These are phyloP conservation scores for Xerus rutilus DNA, from an alignment of 2,797 vertebrate species.

Conservation along the genomic window DNA sequence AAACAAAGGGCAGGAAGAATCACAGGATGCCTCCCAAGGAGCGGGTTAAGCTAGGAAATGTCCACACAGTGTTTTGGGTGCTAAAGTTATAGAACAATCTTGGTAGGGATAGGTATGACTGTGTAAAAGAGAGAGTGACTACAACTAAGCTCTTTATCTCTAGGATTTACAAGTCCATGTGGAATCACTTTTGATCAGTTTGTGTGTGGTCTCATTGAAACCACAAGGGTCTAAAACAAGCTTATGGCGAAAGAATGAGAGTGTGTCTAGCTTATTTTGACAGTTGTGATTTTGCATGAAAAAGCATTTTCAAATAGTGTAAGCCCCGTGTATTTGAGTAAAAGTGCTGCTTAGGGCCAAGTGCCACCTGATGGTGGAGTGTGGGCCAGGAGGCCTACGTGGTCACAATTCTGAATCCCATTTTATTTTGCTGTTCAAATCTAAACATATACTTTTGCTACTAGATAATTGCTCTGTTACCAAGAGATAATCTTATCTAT, in stretches of 20 bases:
- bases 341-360: not conserved
- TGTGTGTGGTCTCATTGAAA: not conserved
- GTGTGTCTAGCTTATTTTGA: not conserved
- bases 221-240: not conserved
- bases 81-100: not conserved
- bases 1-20: not conserved
- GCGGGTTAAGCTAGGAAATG: not conserved
- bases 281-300: conserved; percentile 67
- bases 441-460: conserved; percentile 48
- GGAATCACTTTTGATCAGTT: not conserved
- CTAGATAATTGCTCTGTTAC: conserved; percentile 45
- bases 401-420: not conserved
- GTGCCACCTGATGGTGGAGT: not conserved
- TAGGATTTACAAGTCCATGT: not conserved
- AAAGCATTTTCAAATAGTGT: not conserved
- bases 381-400: not conserved
- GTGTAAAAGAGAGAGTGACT: not conserved
- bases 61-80: not conserved
- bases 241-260: not conserved
- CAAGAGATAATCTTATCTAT: conserved; percentile 69
- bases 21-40: not conserved
- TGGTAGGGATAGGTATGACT: not conserved
- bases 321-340: not conserved
- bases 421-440: not conserved
- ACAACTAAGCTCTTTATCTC: not conserved